Percentiles rank a stretch among this genome's conserved stretches.
Evolutionary conservation across 2,113 vertebrate genomes (phyloP).

Genomic region (Pterocles orientalis): DNA sequence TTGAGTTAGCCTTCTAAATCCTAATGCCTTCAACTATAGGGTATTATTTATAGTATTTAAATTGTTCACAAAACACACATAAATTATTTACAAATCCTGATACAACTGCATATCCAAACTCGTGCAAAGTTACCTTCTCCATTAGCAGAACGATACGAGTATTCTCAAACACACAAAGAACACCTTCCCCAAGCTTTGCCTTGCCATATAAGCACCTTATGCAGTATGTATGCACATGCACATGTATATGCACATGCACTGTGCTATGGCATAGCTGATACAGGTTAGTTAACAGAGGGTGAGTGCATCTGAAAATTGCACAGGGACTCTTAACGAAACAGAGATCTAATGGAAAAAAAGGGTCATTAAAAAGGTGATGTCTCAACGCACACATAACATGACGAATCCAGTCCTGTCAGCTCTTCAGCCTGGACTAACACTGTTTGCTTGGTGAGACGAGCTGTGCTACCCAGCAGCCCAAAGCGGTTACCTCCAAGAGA

Average conservation of each 20-base stretch:
- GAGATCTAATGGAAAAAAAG: not conserved
- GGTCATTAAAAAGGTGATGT: not conserved
- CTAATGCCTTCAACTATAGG: not conserved
- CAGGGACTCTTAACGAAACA: not conserved
- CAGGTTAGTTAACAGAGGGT: not conserved
- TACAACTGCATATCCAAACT: not conserved
- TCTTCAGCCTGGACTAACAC: not conserved
- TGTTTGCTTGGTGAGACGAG: not conserved
- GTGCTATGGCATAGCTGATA: fast-evolving
- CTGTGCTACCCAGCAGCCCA: not conserved
- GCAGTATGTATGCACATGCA: not conserved
- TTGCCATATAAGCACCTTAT: not conserved
- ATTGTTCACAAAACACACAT: not conserved
- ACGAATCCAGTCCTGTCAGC: not conserved
- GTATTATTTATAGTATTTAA: not conserved
- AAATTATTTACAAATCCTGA: not conserved
- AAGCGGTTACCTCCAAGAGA: not conserved
- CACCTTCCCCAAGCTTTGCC: not conserved
- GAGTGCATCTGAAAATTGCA: not conserved
- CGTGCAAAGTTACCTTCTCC: not conserved
- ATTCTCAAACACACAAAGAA: not conserved
- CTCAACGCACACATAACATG: fast-evolving
- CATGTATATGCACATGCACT: no score
- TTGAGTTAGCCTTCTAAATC: not conserved
- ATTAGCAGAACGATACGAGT: not conserved